phyloP scores from a whole-genome alignment of 2,888 invertebrate genomes.

The Machimus atricapillus region DNA sequence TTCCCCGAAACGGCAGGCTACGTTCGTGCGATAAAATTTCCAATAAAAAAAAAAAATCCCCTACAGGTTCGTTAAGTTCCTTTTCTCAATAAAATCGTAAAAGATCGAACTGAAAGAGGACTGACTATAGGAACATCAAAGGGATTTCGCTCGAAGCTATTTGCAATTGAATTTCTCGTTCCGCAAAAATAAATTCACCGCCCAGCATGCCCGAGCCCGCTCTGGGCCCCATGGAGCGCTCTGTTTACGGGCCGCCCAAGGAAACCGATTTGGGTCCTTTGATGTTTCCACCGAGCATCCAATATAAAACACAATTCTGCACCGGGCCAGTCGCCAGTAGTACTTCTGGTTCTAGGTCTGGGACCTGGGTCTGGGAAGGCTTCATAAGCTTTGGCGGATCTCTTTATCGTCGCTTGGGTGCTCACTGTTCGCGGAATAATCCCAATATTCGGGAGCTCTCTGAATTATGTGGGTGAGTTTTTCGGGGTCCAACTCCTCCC shows the following conservation, averaged over 20 bases:
- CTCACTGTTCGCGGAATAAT: neutral
- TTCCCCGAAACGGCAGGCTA: neutral
- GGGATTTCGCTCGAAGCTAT: conserved; percentile 20
- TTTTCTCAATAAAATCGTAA: conserved; percentile 36
- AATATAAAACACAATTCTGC: conserved; percentile 22
- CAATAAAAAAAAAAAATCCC: neutral
- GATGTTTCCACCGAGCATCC: conserved; percentile 14
- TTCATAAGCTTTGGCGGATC: neutral
- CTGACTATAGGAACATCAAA: conserved; percentile 20
- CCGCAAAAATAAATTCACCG: conserved; percentile 31
- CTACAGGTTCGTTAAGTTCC: conserved; percentile 30
- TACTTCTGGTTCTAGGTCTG: neutral
- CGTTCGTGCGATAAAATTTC: conserved; percentile 3
- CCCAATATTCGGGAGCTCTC: conserved; percentile 3
- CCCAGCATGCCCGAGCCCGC: neutral
- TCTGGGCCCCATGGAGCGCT: neutral
- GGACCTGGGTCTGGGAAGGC: neutral
- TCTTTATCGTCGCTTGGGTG: neutral
- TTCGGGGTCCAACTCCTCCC: neutral
- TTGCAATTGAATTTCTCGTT: conserved; percentile 37
- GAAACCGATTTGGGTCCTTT: conserved; percentile 29
- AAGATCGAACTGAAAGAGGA: conserved; percentile 14
- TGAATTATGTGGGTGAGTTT: neutral
- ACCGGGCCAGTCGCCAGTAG: neutral
- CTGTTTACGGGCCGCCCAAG: conserved; percentile 18